Evolutionary conservation across 1,140 invertebrate species (phyloP).

Genomic region (Diabrotica undecimpunctata): DNA sequence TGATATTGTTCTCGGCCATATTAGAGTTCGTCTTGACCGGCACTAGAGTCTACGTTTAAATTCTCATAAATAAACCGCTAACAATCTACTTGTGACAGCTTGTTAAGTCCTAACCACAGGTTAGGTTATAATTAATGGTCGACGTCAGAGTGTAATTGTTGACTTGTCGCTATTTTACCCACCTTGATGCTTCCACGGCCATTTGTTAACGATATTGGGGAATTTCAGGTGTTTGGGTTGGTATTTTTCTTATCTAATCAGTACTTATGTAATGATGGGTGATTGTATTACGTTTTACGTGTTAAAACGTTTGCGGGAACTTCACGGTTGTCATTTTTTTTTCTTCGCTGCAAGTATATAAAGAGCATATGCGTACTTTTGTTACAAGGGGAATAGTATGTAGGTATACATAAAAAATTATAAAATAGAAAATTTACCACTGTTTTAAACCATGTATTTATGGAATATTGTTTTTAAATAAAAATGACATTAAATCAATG

Average conservation of each 20-base stretch:
- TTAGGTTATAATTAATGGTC: conserved; percentile 51
- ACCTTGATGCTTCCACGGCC: conserved; percentile 40
- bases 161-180: conserved; percentile 48
- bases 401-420: too few relatives aligned
- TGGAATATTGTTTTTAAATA: too few relatives aligned
- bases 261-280: too few relatives aligned
- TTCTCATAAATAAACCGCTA: conserved; percentile 51
- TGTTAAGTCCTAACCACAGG: conserved; percentile 51
- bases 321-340: too few relatives aligned
- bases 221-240: conserved; percentile 40
- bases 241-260: conserved; percentile 27
- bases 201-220: conserved; percentile 43
- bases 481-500: too few relatives aligned
- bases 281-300: too few relatives aligned
- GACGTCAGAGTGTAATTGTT: conserved; percentile 50
- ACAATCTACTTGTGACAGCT: conserved; percentile 51
- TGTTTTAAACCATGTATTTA: too few relatives aligned
- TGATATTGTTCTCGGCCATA: conserved; percentile 13
- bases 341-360: too few relatives aligned
- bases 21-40: conserved; percentile 15
- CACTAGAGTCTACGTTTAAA: conserved; percentile 46
- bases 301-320: too few relatives aligned
- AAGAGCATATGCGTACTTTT: too few relatives aligned
- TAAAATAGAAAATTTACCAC: too few relatives aligned
- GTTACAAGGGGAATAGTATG: too few relatives aligned